phyloP scores from a whole-genome alignment of 2,888 invertebrate species.

The Xylota segnis region DNA sequence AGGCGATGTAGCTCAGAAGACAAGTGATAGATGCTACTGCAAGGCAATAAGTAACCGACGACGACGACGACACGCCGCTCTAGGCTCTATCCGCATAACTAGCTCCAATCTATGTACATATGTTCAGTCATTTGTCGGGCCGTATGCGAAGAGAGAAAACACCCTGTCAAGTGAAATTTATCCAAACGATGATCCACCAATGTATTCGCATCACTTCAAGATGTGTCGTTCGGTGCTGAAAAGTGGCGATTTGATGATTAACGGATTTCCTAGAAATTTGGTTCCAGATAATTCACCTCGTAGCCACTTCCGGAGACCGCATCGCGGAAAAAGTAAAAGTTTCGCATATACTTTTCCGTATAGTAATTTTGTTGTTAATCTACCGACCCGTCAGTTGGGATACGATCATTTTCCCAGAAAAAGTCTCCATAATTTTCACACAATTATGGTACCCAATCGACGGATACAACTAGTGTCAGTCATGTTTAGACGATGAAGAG shows the following conservation, averaged over 20 bases:
- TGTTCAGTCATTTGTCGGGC: slow-evolving; percentile 46
- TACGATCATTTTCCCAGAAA: slow-evolving; percentile 50
- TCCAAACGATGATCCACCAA: slow-evolving; percentile 22
- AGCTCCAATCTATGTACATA: slow-evolving; percentile 50
- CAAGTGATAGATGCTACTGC: slow-evolving; percentile 55
- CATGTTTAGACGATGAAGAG: slow-evolving; percentile 20
- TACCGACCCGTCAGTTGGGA: slow-evolving; percentile 12
- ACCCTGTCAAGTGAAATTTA: slow-evolving; percentile 65
- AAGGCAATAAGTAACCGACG: slow-evolving; percentile 46
- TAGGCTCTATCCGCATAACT: slow-evolving; percentile 32
- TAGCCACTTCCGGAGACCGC: slow-evolving; percentile 53
- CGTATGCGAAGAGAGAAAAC: slow-evolving; percentile 41
- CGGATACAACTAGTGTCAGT: slow-evolving; percentile 45
- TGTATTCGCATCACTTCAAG: slow-evolving; percentile 2
- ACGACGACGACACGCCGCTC: neutral
- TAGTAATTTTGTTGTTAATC: slow-evolving; percentile 42
- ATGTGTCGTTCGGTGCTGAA: slow-evolving; percentile 13
- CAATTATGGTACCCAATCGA: slow-evolving; percentile 52
- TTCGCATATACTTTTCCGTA: slow-evolving; percentile 24
- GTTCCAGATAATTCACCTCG: slow-evolving; percentile 62
- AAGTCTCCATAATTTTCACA: slow-evolving; percentile 58
- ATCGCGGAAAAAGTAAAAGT: slow-evolving; percentile 67
- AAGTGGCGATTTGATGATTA: slow-evolving; percentile 61
- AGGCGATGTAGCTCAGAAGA: slow-evolving; percentile 11
- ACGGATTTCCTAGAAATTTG: slow-evolving; percentile 68